phyloP scores from a whole-genome alignment of 2,113 vertebrate species.

The Lipophrys pholis region DNA sequence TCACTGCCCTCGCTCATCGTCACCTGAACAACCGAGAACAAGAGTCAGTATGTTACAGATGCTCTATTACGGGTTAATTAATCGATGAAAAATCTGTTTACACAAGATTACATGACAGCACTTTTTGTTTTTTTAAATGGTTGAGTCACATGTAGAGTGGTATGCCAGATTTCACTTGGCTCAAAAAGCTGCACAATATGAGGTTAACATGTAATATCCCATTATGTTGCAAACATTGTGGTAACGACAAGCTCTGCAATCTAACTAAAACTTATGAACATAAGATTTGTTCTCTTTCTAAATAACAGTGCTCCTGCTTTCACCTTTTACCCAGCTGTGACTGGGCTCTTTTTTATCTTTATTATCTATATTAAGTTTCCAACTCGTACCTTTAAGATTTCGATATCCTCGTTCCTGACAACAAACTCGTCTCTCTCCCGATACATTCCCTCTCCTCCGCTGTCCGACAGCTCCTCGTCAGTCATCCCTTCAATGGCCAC shows the following conservation, averaged over 20 bases:
- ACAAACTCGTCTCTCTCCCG: constrained; percentile 98
- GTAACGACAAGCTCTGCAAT: no score
- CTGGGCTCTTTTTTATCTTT: no score
- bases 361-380: no score
- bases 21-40: constrained; percentile 77
- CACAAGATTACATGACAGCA: not conserved
- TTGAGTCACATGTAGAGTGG: no score
- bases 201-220: no score
- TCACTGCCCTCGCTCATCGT: constrained; percentile 91
- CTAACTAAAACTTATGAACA: no score
- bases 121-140: not conserved
- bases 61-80: not conserved
- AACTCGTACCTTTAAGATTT: constrained; percentile 88
- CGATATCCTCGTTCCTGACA: constrained; percentile 97
- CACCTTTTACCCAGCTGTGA: no score
- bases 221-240: no score
- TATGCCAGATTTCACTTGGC: no score
- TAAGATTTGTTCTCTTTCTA: no score
- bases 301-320: no score
- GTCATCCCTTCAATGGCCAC: constrained; percentile 94
- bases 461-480: constrained; percentile 94
- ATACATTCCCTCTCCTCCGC: constrained; percentile 97
- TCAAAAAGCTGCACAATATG: no score
- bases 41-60: constrained; percentile 9
- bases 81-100: not conserved